phyloP scores from a whole-genome alignment of 2,797 vertebrate genomes.

The Darevskia nairensis region DNA sequence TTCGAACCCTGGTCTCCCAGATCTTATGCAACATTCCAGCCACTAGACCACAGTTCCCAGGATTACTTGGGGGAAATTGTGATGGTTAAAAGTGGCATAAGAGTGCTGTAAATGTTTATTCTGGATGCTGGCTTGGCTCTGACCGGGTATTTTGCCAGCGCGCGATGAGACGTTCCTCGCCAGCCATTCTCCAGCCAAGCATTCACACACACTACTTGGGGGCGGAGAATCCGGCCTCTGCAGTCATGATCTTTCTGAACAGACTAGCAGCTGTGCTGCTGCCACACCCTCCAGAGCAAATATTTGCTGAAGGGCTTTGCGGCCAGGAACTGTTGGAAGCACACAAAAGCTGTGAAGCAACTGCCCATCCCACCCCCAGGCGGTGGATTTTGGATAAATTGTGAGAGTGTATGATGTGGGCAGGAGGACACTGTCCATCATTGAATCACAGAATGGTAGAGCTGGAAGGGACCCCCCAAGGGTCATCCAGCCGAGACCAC shows the following conservation, averaged over 20 bases:
- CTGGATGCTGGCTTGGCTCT: no score
- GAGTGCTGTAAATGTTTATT: no score
- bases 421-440: no score
- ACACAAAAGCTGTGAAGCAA: background rate
- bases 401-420: background rate
- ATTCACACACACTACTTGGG: background rate
- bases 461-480: no score
- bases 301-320: conserved; percentile 32
- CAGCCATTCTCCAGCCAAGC: background rate
- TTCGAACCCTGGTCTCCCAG: no score
- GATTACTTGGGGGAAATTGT: no score
- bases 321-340: background rate
- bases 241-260: background rate
- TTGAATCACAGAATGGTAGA: no score
- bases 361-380: no score
- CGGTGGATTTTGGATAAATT: background rate
- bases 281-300: conserved; percentile 47
- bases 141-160: conserved; percentile 17
- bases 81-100: no score
- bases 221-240: background rate
- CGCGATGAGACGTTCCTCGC: background rate
- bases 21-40: no score
- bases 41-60: no score
- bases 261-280: background rate
- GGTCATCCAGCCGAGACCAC: no score